Base-by-base conservation (phyloP, 2,888 invertebrate species). In the Euphydryas editha region DNA sequence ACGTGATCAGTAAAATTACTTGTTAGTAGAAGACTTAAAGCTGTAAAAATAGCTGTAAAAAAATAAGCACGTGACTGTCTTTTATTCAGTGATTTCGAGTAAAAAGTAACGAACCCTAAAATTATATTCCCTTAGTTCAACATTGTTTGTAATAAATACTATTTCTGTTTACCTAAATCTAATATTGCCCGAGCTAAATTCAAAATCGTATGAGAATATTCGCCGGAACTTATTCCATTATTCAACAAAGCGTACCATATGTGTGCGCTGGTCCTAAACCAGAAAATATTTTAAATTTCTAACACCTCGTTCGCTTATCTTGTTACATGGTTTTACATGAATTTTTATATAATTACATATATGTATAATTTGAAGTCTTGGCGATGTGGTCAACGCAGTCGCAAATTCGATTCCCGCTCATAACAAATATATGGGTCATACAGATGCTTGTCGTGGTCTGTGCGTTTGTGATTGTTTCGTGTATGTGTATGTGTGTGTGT, bases 211-310 rank as follows among this genome's bases (percentile, higher is more conserved):
- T 62, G 70, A 65, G 70, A 70, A 65, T 68, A 68, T 70, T 63
- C 72, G 70, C 73, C 68, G 67, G 59, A 65, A 72, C 72, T 72
- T 73, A 71, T 68, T 74, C 72, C 74, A 74, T 74, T 74, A 74
- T 74, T 74, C 74, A 74, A 73, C 71, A 72, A 67, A 68, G 73
- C 69, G 65, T 67, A 61, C 71, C 72, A 71, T 72, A 68, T 72
- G 72, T 71, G 69, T 71, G 68, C 69, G 69, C 61, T 59, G 69
- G 67, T 71, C 65, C 67, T 68, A 62, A 63, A 70, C 66, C 66
- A 60, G 69, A 68, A 68, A 65, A 60, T 71, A 71, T 72, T 72
- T 72, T 67, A 71, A 72, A 72, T 69, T 70, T 67, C 65, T 67
- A 70, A 62, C 70, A 70, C 68, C 65, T 68, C 44, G 61, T 55